These are phyloP conservation scores for Mythimna lalbum DNA, from an alignment of 2,888 invertebrate species.

Conservation along the genomic window DNA sequence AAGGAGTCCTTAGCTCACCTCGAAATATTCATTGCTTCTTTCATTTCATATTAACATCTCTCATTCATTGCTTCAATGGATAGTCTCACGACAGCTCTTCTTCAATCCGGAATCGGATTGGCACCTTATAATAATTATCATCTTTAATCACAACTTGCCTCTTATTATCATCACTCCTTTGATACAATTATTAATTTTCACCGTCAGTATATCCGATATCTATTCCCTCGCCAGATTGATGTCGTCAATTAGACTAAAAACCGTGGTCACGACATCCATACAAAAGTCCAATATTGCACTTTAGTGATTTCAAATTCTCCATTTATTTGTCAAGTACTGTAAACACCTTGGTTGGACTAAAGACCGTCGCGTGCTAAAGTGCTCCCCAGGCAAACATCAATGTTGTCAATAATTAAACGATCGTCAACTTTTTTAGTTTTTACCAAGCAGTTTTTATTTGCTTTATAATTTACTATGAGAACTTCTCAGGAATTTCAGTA, in stretches of 20 bases:
- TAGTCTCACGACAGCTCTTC: not conserved
- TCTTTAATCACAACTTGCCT: not conserved
- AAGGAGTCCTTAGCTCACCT: constrained; percentile 39
- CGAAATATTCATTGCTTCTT: constrained; percentile 33
- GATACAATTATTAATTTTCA: not conserved
- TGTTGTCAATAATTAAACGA: constrained; percentile 49
- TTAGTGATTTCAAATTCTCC: constrained; percentile 36
- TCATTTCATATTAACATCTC: constrained; percentile 19
- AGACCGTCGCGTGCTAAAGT: constrained; percentile 27
- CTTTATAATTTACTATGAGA: constrained; percentile 15
- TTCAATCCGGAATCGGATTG: not conserved
- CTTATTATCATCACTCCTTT: not conserved
- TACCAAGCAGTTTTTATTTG: constrained; percentile 26
- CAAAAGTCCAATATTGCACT: constrained; percentile 25
- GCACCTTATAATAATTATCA: not conserved
- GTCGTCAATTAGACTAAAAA: constrained; percentile 46
- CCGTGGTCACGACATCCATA: constrained; percentile 41
- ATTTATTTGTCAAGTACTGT: constrained; percentile 37
- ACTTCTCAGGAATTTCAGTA: constrained; percentile 18
- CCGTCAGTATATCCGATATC: constrained; percentile 1
- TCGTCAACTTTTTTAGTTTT: constrained; percentile 42
- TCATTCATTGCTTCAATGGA: constrained; percentile 13
- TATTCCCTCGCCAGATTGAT: constrained; percentile 3
- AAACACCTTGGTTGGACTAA: constrained; percentile 23
- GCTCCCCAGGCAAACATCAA: constrained; percentile 19